Evolutionary conservation across 2,888 invertebrate genomes (phyloP).

Genomic region (Thelaira solivaga): DNA sequence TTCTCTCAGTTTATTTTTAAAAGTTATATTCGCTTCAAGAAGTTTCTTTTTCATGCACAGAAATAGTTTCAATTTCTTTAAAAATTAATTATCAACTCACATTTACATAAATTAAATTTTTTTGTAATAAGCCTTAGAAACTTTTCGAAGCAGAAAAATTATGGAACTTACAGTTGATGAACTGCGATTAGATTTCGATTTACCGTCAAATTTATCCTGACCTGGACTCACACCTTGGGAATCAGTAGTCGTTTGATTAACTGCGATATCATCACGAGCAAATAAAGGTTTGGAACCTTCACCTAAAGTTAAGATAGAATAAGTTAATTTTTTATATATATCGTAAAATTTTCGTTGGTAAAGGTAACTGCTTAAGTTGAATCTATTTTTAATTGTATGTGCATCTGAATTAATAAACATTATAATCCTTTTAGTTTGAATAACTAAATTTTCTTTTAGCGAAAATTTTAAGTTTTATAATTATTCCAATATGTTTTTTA

Average conservation of each 20-base stretch:
- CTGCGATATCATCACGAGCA: constrained; percentile 61
- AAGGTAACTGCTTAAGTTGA: constrained; percentile 2
- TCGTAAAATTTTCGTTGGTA: not conserved
- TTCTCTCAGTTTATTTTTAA: not conserved
- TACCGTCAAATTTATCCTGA: not conserved
- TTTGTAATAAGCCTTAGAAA: not conserved
- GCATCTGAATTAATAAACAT: too few relatives aligned
- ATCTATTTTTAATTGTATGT: not conserved
- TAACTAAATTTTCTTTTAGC: too few relatives aligned
- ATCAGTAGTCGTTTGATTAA: constrained; percentile 31
- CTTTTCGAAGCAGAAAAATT: not conserved
- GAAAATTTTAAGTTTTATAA: too few relatives aligned
- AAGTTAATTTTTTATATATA: constrained; percentile 8
- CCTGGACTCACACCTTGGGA: not conserved
- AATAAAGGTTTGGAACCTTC: constrained; percentile 66
- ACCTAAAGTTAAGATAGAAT: constrained; percentile 54
- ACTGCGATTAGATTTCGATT: constrained; percentile 4
- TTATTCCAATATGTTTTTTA: too few relatives aligned
- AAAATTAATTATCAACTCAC: too few relatives aligned
- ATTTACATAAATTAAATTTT: too few relatives aligned
- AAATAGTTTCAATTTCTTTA: too few relatives aligned
- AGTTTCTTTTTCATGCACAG: not conserved
- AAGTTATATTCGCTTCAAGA: not conserved
- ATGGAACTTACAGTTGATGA: constrained; percentile 55
- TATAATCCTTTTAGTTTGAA: too few relatives aligned